These are phyloP conservation scores for Ophioninae sp. DNA, from an alignment of 2,888 invertebrate genomes.

Conservation along the genomic window DNA sequence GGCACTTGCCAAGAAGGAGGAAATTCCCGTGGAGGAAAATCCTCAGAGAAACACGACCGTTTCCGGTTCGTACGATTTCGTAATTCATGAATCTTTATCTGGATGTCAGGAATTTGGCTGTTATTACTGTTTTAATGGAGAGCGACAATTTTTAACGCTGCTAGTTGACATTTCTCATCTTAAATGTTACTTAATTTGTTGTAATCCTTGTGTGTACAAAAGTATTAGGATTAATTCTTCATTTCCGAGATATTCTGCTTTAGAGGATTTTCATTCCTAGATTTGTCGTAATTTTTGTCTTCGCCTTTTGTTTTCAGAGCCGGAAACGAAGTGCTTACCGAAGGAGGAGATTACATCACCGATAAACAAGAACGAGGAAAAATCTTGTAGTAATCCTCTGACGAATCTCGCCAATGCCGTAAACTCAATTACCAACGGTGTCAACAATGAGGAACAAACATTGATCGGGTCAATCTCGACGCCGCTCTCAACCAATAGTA, in stretches of 20 bases:
- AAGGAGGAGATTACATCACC: conserved; percentile 75
- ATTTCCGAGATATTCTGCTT: no score
- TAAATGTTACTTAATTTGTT: neutral
- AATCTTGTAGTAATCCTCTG: conserved; percentile 78
- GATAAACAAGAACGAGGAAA: conserved; percentile 73
- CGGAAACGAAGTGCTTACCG: conserved; percentile 67
- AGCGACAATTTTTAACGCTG: neutral
- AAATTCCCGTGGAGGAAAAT: conserved; percentile 57
- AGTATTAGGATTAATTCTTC: neutral
- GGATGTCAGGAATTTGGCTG: neutral
- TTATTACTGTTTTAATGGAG: neutral
- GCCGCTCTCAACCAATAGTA: conserved; percentile 72
- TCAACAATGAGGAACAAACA: conserved; percentile 71
- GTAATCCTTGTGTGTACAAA: neutral
- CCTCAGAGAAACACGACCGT: conserved; percentile 51
- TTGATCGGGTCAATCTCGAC: conserved; percentile 69
- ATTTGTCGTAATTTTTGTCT: neutral
- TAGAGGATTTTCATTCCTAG: neutral
- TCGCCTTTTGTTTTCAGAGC: conserved; percentile 61
- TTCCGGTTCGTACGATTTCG: conserved; percentile 59
- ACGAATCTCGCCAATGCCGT: conserved; percentile 78
- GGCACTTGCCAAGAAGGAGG: conserved; percentile 70
- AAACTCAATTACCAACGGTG: conserved; percentile 78
- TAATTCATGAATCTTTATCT: neutral
- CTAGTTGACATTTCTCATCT: neutral